Evolutionary conservation across 1,140 invertebrate genomes (phyloP), one percentile per base, ranked within the genome.

Genomic region (Homarus americanus): DNA sequence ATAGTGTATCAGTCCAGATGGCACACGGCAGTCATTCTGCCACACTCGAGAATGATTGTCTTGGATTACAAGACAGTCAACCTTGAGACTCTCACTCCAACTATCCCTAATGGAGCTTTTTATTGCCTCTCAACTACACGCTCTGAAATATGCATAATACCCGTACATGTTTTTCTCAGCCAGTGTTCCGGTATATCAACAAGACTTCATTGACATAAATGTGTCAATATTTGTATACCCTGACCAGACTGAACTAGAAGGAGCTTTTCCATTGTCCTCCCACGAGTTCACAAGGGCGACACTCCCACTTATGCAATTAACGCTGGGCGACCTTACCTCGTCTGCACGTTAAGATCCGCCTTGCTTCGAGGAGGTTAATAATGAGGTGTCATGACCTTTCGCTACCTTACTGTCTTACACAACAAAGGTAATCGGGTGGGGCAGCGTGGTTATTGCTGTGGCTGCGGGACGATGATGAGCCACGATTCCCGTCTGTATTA

Each of bases 311-410:
- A 15, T 2, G 20, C 44, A 24, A 10, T 2, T 24, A 2, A 2
- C 20, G 9, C 10, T 17, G 20, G 9, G 10, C 53, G 53, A 58
- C 53, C 53, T 24, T 17, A 58, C 20, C 53, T 24, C 53, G 20
- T 24, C 10, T 17, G 9, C 53, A 58, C 2, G 53, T 58, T 2
- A 58, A 58, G 53, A 24, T 58, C 53, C 53, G 9, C 9, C 9
- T 9, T 24, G 53, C 2, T 17, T 24, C 20, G 53, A 49, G 5
- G 2, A 58, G 9, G 20, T 17, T 24, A 9, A 58, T 69, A 32
- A 69, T 69, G 63, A 69, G 24, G 63, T 4, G 63, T 32, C 63
- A 69, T 69, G 63, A 69, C 63, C 63, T 69, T 69, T 69, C 2
- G n/a, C n/a, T 69, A 32, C 63, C 63, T 32, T 5, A 4, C n/a